Evolutionary conservation across 2,888 invertebrate genomes (phyloP).

Genomic region (Drosophila mercatorum): DNA sequence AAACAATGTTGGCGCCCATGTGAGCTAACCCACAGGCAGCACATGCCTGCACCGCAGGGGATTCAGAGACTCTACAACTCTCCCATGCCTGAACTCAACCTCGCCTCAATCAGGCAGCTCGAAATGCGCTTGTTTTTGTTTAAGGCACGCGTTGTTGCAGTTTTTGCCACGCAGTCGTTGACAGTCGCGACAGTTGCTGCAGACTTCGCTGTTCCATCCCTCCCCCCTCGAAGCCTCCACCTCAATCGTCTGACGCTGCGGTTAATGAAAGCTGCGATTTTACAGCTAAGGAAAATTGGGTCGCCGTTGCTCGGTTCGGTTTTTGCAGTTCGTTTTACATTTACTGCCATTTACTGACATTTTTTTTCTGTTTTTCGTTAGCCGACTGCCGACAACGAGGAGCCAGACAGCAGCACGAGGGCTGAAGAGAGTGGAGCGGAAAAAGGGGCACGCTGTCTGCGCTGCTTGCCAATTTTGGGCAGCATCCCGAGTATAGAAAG

Average conservation of each 20-base stretch:
- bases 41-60: conserved; percentile 11
- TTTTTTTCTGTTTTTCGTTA: conserved; percentile 12
- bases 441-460: conserved; percentile 44
- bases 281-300: conserved; percentile 69
- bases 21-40: not conserved
- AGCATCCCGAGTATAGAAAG: not conserved
- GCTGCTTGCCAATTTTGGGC: conserved; percentile 45
- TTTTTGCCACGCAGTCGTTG: conserved; percentile 40
- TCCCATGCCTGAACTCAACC: not conserved
- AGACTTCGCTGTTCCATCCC: conserved; percentile 8
- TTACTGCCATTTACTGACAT: conserved; percentile 64
- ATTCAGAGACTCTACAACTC: not conserved
- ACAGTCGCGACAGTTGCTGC: conserved; percentile 57
- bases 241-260: conserved; percentile 62
- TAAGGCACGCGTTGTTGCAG: conserved; percentile 26
- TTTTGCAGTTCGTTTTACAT: conserved; percentile 60
- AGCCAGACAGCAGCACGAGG: conserved; percentile 31
- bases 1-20: conserved; percentile 29
- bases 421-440: not conserved
- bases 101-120: conserved; percentile 31
- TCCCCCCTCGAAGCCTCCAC: not conserved
- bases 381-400: conserved; percentile 49
- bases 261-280: conserved; percentile 75
- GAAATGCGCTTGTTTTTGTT: conserved; percentile 33
- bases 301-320: conserved; percentile 40